Conservation (phyloP, 2,113 vertebrate species). For the Microcebus griseorufus region DNA sequence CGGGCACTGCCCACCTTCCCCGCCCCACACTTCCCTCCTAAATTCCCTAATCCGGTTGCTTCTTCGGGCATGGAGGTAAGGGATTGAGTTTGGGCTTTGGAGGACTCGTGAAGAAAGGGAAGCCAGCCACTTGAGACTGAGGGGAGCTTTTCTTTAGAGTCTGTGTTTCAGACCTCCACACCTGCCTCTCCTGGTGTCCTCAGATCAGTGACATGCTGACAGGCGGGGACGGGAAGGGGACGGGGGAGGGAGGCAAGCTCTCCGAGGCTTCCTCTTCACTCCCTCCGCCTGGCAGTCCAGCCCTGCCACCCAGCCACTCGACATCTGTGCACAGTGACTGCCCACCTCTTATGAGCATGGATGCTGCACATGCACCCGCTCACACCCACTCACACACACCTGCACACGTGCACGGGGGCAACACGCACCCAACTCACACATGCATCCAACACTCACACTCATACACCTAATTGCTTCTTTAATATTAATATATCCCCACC, state of each 20-base stretch:
- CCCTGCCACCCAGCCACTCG: too few species aligned
- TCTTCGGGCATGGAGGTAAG: not conserved
- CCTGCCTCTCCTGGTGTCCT: too few species aligned
- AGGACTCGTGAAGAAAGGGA: not conserved
- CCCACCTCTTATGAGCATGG: not conserved
- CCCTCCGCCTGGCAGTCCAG: not conserved
- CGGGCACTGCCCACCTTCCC: not conserved
- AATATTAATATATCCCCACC: not conserved
- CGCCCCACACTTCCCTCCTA: not conserved
- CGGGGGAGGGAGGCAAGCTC: accelerated
- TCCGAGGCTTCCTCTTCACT: not conserved
- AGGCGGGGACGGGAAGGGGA: accelerated
- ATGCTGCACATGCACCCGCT: accelerated
- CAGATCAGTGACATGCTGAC: not conserved
- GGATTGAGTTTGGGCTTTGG: not conserved
- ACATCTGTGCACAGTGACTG: not conserved
- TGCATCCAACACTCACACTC: not conserved
- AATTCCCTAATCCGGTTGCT: not conserved
- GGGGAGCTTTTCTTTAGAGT: not conserved
- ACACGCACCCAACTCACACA: not conserved
- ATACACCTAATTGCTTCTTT: not conserved
- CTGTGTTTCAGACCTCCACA: too few species aligned
- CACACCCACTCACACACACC: not conserved
- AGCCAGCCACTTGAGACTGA: not conserved
- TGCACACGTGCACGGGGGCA: not conserved